A percentile compares a stretch with the other conserved stretches of the same genome.
Evolutionary conservation across 2,797 vertebrate species (phyloP).

Genomic region (Gobio occitaniae): DNA sequence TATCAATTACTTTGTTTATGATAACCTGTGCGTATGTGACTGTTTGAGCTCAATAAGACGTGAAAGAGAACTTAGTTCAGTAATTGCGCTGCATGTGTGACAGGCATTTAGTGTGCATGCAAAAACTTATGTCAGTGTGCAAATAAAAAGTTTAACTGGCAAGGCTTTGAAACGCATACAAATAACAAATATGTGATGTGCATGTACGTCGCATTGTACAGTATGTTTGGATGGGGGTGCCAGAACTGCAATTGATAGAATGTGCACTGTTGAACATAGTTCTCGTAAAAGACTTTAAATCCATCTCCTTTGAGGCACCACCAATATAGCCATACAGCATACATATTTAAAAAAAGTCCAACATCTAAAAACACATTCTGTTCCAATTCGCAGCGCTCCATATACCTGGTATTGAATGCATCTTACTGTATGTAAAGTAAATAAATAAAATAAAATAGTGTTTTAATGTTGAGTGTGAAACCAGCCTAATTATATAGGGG

Average conservation of each 20-base stretch:
- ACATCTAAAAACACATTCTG: neutral
- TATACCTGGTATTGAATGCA: neutral
- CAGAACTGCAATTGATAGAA: too few species aligned
- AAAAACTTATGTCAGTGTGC: neutral
- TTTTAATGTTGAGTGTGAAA: neutral
- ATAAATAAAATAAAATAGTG: too few species aligned
- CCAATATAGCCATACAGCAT: neutral
- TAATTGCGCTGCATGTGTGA: too few species aligned
- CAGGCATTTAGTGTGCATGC: neutral
- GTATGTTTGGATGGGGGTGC: neutral
- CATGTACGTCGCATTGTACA: neutral
- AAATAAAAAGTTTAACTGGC: neutral
- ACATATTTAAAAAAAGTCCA: neutral
- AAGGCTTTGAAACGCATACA: neutral
- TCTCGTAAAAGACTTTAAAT: neutral
- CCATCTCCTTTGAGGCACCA: neutral
- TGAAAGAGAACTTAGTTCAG: neutral
- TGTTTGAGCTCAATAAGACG: neutral
- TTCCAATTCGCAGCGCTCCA: neutral
- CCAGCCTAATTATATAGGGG: neutral
- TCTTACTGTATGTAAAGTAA: neutral
- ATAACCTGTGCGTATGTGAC: neutral
- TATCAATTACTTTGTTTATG: neutral
- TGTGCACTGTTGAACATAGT: neutral
- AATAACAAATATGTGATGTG: neutral